These are phyloP conservation scores for Phytoseiulus persimilis DNA, from an alignment of 2,888 invertebrate species.

Conservation along the genomic window DNA sequence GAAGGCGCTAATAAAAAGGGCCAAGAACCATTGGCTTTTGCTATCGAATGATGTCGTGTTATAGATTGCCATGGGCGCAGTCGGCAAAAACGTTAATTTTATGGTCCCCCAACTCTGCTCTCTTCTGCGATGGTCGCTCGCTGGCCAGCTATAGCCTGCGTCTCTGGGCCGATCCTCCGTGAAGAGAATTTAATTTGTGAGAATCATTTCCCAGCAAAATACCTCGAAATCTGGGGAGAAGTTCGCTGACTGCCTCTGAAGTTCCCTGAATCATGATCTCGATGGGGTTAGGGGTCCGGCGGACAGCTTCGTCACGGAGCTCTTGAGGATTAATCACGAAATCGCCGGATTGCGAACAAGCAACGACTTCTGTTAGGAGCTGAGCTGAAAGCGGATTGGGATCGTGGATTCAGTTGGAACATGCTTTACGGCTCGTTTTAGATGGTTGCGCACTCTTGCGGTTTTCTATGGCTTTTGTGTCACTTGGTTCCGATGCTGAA, in stretches of 20 bases:
- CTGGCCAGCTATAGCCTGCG: neutral
- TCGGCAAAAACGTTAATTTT: slow-evolving; percentile 5
- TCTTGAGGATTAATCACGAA: too few relatives aligned
- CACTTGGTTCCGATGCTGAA: neutral
- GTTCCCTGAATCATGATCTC: too few relatives aligned
- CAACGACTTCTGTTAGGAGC: neutral
- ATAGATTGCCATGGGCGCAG: neutral
- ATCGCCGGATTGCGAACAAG: too few relatives aligned
- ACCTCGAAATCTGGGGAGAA: neutral
- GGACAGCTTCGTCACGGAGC: too few relatives aligned
- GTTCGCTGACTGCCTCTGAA: neutral
- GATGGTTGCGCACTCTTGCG: neutral
- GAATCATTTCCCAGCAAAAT: neutral
- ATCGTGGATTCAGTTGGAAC: neutral
- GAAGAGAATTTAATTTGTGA: neutral
- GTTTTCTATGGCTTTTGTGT: neutral
- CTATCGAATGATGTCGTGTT: neutral
- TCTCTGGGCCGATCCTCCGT: neutral
- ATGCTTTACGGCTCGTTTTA: neutral
- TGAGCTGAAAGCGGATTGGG: neutral
- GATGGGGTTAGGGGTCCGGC: too few relatives aligned
- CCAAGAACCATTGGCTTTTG: neutral
- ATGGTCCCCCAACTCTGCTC: neutral
- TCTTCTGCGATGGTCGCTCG: neutral
- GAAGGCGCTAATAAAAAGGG: neutral